Base-by-base conservation (phyloP, 2,888 invertebrate genomes). In the Tromatobia lineatoria region DNA sequence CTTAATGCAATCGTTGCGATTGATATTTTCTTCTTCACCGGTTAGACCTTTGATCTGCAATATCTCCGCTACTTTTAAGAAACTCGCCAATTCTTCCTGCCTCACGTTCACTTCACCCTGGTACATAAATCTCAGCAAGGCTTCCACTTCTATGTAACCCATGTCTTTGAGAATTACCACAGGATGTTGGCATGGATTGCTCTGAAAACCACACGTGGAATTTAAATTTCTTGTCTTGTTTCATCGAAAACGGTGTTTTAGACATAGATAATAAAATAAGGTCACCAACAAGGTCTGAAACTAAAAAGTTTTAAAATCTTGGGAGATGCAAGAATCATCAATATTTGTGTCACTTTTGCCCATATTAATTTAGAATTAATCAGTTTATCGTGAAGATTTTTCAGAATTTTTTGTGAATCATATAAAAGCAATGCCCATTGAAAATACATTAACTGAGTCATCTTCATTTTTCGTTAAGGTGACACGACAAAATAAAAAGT, bases 161-260 rank as follows among this genome's bases (percentile, higher is more conserved):
- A 91, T 89, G 64, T 91, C 91, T 82, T 91, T 91, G 0, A 91
- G 82, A 45, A 91, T 89, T 25, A 91, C 88, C 1, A 91, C 91
- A 6, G 91, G 91, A 88, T 91, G 91, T 13, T 90, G 89, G 50
- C 91, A 91, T 6, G 91, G 91, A 85, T 89, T 80, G 70, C 71
- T 82, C 88, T 87, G 59, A n/a, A 64, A 70, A 7, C 20, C 6
- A 7, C 38, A 59, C 73, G 57, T 69, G 8, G 59, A 80, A 47
- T 34, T 6, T 7, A n/a, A 8, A 81, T 15, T 75, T 82, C 52
- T 29, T 45, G 38, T 45, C 20, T 54, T 29, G 25, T 50, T 75
- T 34, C n/a, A 50, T 7, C 18, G 8, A 50, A 50, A 50, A 47
- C 13, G 15, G 0, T n/a, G 15, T 47, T 47, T 47, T 47, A 47